Evolutionary conservation across 2,797 vertebrate species (phyloP).

Genomic region (Pipistrellus kuhlii): DNA sequence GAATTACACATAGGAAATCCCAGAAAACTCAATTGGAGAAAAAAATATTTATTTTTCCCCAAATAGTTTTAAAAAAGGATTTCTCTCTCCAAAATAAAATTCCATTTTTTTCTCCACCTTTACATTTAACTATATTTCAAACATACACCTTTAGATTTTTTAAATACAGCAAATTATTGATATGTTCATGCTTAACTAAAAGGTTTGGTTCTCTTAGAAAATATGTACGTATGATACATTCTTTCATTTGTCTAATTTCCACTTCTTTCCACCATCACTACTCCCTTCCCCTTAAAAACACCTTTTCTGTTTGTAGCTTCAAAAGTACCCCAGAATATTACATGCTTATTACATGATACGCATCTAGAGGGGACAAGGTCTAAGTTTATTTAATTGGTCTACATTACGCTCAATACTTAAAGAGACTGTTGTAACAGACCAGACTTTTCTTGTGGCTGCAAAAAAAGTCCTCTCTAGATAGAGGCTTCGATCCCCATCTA

Average conservation of each 20-base stretch:
- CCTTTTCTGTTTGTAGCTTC: constrained; percentile 19
- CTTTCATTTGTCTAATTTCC: constrained; percentile 51
- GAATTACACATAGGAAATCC: constrained; percentile 4
- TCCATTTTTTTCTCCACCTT: background rate
- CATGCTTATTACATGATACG: background rate
- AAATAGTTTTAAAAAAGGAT: constrained; percentile 3
- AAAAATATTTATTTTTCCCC: background rate
- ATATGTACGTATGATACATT: background rate
- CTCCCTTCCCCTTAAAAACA: background rate
- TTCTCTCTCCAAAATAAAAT: constrained; percentile 60
- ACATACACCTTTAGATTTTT: background rate
- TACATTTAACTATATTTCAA: constrained; percentile 49
- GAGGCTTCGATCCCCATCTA: constrained; percentile 11
- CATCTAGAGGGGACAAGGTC: background rate
- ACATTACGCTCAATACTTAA: background rate
- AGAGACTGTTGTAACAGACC: background rate
- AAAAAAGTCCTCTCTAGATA: constrained; percentile 5
- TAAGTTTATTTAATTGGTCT: constrained; percentile 16
- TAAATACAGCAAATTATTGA: constrained; percentile 47
- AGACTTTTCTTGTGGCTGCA: background rate
- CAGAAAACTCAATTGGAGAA: background rate
- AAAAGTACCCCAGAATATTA: constrained; percentile 19
- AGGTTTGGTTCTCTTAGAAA: constrained; percentile 43
- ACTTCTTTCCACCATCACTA: constrained; percentile 21
- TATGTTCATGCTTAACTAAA: constrained; percentile 32